phyloP scores from a whole-genome alignment of 2,113 vertebrate genomes.

The Tupaia tana region DNA sequence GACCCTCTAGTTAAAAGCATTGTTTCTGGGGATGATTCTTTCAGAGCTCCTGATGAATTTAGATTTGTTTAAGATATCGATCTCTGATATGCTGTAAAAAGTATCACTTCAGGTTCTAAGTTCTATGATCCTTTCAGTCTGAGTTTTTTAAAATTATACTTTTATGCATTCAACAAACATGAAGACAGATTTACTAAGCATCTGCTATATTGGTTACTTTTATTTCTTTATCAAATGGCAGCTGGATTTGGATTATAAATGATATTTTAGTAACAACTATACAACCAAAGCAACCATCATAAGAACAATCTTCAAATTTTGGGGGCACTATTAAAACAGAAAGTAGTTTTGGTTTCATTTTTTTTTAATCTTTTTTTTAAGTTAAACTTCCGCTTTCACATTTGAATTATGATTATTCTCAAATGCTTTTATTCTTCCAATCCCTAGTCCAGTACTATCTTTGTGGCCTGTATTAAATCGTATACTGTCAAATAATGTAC shows the following conservation, averaged over 20 bases:
- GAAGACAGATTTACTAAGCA: constrained; percentile 28
- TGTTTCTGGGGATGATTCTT: not conserved
- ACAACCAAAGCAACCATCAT: not conserved
- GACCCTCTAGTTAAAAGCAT: not conserved
- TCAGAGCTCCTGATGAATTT: not conserved
- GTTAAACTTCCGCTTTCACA: not conserved
- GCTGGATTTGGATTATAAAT: not conserved
- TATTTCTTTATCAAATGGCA: not conserved
- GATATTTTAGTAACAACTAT: not conserved
- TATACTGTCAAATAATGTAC: not conserved
- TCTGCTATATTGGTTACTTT: not conserved
- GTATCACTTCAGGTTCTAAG: not conserved
- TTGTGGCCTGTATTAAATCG: not conserved
- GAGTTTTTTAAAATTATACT: not conserved
- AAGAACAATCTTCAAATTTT: not conserved
- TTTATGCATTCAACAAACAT: not conserved
- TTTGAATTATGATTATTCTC: not conserved
- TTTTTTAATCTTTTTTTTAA: not conserved
- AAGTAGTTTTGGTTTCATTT: not conserved
- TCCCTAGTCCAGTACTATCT: not conserved
- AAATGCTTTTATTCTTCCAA: not conserved
- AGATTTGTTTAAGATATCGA: not conserved
- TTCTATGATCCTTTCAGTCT: not conserved
- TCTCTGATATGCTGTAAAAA: not conserved
- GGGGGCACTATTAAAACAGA: not conserved